Evolutionary conservation across 2,113 vertebrate species (phyloP).

Genomic region (Stegostoma tigrinum): DNA sequence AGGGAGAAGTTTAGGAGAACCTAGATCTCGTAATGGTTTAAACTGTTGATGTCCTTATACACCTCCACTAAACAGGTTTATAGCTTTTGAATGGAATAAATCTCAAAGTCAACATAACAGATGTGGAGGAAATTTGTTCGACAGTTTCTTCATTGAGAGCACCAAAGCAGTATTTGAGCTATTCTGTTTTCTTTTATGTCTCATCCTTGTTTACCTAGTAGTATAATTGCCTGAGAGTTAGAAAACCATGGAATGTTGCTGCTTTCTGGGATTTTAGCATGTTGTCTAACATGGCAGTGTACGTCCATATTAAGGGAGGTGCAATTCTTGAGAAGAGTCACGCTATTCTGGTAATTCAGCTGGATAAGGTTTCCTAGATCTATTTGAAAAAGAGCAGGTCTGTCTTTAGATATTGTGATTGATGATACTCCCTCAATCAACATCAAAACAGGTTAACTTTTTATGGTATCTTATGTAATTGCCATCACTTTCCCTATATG

Average conservation of each 20-base stretch:
- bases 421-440: neutral
- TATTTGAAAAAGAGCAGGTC: neutral
- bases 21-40: neutral
- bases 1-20: too few species aligned
- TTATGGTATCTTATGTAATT: neutral
- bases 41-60: neutral
- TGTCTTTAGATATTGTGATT: neutral
- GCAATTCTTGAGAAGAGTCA: neutral
- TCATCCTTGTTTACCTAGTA: neutral
- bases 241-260: neutral
- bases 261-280: neutral
- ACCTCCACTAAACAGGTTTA: neutral
- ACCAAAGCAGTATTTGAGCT: neutral
- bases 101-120: neutral
- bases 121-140: neutral
- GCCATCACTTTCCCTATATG: neutral
- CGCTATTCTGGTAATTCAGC: neutral
- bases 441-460: neutral
- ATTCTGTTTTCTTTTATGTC: neutral
- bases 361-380: neutral
- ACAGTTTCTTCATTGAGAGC: neutral
- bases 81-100: neutral
- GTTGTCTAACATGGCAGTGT: neutral
- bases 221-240: neutral
- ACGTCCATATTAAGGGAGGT: neutral